Percentiles rank a stretch among this genome's conserved stretches.
These are phyloP conservation scores for Perodicticus potto DNA, from an alignment of 2,797 vertebrate genomes.

Conservation along the genomic window DNA sequence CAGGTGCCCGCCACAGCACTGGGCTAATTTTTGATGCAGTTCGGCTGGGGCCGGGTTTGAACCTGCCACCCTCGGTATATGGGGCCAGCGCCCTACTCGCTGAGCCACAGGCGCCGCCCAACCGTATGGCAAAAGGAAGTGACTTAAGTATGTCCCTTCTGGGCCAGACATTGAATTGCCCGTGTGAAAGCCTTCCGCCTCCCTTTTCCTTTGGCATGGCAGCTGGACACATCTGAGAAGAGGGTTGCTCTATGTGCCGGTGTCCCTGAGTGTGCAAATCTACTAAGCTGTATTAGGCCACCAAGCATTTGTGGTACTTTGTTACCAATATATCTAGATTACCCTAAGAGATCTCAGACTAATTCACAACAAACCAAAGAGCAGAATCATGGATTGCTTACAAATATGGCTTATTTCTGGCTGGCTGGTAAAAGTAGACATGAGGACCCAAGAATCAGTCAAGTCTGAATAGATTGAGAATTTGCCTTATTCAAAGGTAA, in stretches of 20 bases:
- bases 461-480: background rate
- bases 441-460: background rate
- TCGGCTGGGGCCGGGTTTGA: too few relatives aligned
- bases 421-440: background rate
- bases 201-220: background rate
- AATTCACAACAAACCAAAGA: background rate
- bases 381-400: background rate
- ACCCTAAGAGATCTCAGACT: background rate
- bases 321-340: background rate
- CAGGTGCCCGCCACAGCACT: too few relatives aligned
- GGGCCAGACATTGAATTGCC: background rate
- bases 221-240: background rate
- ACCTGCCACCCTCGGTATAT: too few relatives aligned
- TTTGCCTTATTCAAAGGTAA: conserved; percentile 48
- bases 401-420: background rate
- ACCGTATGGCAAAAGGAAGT: too few relatives aligned
- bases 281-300: background rate
- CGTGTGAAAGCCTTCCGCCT: background rate
- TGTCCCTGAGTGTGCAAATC: background rate
- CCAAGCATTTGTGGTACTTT: background rate
- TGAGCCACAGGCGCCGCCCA: too few relatives aligned
- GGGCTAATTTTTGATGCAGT: too few relatives aligned
- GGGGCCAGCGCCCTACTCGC: too few relatives aligned
- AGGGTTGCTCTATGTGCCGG: background rate
- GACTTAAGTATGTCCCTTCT: background rate